phyloP scores from a whole-genome alignment of 2,797 vertebrate species.

The Scolopax rusticola region DNA sequence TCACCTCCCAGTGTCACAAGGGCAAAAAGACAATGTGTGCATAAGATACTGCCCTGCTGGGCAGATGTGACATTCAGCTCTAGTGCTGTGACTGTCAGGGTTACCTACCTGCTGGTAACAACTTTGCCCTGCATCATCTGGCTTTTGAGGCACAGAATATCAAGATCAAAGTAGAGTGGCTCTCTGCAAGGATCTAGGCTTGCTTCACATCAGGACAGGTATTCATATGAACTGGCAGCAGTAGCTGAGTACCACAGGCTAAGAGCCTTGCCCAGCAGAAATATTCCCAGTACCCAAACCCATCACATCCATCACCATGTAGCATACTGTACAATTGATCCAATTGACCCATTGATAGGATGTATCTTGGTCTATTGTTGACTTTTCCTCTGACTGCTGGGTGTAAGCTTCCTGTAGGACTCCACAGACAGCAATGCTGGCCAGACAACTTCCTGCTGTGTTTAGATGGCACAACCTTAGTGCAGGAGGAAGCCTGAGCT shows the following conservation, averaged over 20 bases:
- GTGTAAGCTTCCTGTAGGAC: neutral
- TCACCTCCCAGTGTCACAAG: neutral
- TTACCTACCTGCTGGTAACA: neutral
- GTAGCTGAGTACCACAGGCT: neutral
- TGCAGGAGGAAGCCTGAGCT: neutral
- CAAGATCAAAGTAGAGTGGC: neutral
- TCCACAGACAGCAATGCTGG: neutral
- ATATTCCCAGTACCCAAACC: neutral
- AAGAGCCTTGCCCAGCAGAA: neutral
- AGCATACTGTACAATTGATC: rapidly evolving
- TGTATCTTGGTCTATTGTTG: neutral
- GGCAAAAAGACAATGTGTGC: neutral
- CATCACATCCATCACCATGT: neutral
- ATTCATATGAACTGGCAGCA: neutral
- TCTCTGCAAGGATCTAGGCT: neutral
- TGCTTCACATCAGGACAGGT: neutral
- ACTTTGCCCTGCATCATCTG: neutral
- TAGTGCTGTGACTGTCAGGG: neutral
- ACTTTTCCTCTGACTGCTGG: neutral
- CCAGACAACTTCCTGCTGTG: neutral
- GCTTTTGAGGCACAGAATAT: neutral
- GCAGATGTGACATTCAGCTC: neutral
- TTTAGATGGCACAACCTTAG: neutral
- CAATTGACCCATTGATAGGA: neutral
- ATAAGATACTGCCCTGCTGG: neutral